Percentiles rank a stretch among this genome's conserved stretches.
These are phyloP conservation scores for Mimas tiliae DNA, from an alignment of 2,888 invertebrate genomes.

Conservation along the genomic window DNA sequence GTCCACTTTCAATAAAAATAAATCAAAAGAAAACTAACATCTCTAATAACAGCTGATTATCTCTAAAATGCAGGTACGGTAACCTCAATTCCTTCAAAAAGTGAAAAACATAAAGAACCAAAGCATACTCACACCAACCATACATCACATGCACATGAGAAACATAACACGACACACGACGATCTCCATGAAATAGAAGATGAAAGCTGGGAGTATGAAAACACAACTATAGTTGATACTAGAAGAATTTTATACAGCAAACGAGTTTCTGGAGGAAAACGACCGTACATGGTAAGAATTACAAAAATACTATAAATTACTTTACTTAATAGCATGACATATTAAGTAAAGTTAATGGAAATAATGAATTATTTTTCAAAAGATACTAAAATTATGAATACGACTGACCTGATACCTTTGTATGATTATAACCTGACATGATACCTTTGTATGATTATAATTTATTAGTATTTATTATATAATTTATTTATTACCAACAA, in stretches of 20 bases:
- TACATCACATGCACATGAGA: slow-evolving; percentile 28
- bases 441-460: too few species aligned
- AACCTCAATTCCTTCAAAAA: slow-evolving; percentile 38
- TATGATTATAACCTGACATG: too few species aligned
- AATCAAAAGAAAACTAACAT: too few species aligned
- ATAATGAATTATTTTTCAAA: too few species aligned
- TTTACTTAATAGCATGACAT: too few species aligned
- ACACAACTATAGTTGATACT: slow-evolving; percentile 63
- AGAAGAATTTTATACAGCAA: slow-evolving; percentile 74
- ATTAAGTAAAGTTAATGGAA: too few species aligned
- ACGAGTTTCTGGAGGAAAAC: slow-evolving; percentile 55
- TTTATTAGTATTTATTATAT: too few species aligned
- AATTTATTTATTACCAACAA: background rate
- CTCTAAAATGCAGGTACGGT: slow-evolving; percentile 37
- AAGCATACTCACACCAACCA: slow-evolving; percentile 27
- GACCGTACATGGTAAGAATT: slow-evolving; percentile 74
- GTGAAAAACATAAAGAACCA: slow-evolving; percentile 28
- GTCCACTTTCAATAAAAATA: background rate
- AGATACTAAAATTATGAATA: too few species aligned
- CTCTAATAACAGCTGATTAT: too few species aligned
- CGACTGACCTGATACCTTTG: too few species aligned
- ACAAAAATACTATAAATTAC: background rate
- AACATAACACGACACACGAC: slow-evolving; percentile 34
- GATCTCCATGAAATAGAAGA: slow-evolving; percentile 56
- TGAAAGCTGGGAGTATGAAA: slow-evolving; percentile 72